phyloP scores from a whole-genome alignment of 2,797 vertebrate genomes.

The Bradypus variegatus region DNA sequence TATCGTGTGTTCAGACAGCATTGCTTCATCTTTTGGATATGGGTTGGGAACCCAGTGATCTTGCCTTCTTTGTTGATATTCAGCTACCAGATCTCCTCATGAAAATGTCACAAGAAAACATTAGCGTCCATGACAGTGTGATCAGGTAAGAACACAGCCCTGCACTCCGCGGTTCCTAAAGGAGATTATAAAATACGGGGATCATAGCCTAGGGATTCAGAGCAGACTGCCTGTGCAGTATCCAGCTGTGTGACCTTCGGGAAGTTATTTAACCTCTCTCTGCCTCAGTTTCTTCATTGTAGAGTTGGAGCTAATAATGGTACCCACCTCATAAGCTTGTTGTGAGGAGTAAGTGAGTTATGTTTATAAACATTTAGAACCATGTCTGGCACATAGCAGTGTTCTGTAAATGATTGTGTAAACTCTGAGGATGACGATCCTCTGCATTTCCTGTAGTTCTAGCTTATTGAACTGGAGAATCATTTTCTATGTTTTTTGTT shows the following conservation, averaged over 20 bases:
- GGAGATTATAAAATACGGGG: not conserved
- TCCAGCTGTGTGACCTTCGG: not conserved
- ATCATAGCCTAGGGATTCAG: rapidly evolving
- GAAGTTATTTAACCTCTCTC: not conserved
- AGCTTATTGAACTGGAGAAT: not conserved
- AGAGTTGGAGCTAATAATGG: not conserved
- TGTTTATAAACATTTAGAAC: not conserved
- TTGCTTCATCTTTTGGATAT: constrained; percentile 94
- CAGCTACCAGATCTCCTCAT: constrained; percentile 90
- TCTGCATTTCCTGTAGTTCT: not conserved
- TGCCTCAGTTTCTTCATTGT: constrained; percentile 29
- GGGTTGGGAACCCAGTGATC: constrained; percentile 92
- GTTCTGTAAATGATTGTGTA: not conserved
- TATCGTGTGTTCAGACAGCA: constrained; percentile 94
- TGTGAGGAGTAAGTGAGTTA: not conserved
- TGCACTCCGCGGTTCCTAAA: not conserved
- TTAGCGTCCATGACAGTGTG: constrained; percentile 90
- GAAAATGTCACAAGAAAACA: constrained; percentile 94
- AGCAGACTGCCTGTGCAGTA: not conserved
- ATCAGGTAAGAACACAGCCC: constrained; percentile 80
- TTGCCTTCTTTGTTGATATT: constrained; percentile 88
- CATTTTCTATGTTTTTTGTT: not conserved
- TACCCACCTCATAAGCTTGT: not conserved
- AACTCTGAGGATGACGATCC: not conserved
- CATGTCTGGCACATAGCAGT: not conserved